Base-by-base conservation (phyloP, 2,797 vertebrate genomes). In the Botia kubotai region DNA sequence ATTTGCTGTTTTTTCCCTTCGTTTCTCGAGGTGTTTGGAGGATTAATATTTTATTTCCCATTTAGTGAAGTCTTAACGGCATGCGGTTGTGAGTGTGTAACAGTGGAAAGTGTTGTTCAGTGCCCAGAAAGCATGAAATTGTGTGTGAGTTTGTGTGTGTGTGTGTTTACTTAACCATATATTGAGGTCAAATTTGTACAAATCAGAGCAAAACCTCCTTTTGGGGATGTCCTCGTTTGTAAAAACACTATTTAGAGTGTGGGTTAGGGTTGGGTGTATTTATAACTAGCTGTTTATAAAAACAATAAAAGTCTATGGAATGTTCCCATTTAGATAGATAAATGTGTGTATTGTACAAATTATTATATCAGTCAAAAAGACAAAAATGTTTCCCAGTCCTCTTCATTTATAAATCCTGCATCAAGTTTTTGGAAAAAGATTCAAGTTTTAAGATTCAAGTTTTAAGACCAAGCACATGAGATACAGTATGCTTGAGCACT, bases 21-120 rank as follows among this genome's bases (percentile, higher is more conserved):
- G 36, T 82, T 89, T 86, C 48, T 53, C 17, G 3, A 21, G 55
- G 26, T 77, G 68, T 80, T 78, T 55, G 72, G 6, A 39, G 88
- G 89, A 94, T 92, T 93, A 92, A 93, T 93, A 92, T 94, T 93
- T 92, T 87, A 93, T 94, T 92, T 91, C 87, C 87, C 85, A 86
- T 91, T 92, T 91, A 84, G 88, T 72, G 29, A 36, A 85, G 87
- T 90, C 87, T 90, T 92, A 92, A 90, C 92, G 88, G 88, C 82
- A 8, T 74, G 71, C n/a, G 19, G 26, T 17, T 63, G 63, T 50
- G 66, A 46, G 67, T 62, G 79, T 75, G 77, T 48, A 76, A 39
- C 23, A 69, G 36, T 60, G 73, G 57, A 36, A 57, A 70, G 87
- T 88, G 89, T 91, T 91, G 90, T 93, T 91, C 17, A 89, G 89